Percentiles rank a stretch among this genome's conserved stretches.
These are phyloP conservation scores for Lordiphosa clarofinis DNA, from an alignment of 1,140 invertebrate genomes.

Conservation along the genomic window DNA sequence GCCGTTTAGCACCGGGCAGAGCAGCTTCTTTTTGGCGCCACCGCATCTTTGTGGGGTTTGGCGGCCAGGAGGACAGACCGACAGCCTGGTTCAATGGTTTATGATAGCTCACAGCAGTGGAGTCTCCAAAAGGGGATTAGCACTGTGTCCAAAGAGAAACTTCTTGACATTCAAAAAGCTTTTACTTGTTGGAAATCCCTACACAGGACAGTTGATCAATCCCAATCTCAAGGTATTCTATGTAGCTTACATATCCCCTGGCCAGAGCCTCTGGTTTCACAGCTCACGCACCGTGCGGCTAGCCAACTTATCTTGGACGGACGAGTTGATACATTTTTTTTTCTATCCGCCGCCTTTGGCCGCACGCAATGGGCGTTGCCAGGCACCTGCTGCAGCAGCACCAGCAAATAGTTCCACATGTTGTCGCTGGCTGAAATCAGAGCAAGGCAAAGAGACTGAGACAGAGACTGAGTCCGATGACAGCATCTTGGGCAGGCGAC, in stretches of 20 bases:
- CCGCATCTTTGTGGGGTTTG: constrained; percentile 11
- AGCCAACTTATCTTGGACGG: constrained; percentile 50
- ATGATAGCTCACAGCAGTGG: neutral
- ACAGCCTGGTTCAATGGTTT: constrained; percentile 12
- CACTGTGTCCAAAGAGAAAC: too few relatives aligned
- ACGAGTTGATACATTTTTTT: constrained; percentile 25
- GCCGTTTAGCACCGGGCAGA: constrained; percentile 55
- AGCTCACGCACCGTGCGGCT: constrained; percentile 36
- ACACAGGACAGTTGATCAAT: too few relatives aligned
- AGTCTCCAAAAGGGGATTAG: neutral
- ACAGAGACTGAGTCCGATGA: constrained; percentile 41
- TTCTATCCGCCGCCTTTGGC: constrained; percentile 42
- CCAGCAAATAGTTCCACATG: constrained; percentile 23
- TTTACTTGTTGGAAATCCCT: too few relatives aligned
- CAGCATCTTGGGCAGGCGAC: constrained; percentile 57
- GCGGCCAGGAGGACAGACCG: constrained; percentile 3
- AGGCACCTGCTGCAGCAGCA: constrained; percentile 57
- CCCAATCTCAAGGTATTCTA: too few relatives aligned
- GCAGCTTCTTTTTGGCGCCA: constrained; percentile 45
- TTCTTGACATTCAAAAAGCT: too few relatives aligned
- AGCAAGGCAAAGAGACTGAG: constrained; percentile 52
- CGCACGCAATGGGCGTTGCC: constrained; percentile 71
- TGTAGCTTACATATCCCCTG: constrained; percentile 1
- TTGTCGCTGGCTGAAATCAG: constrained; percentile 64
- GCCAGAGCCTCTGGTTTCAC: constrained; percentile 22